These are phyloP conservation scores for Drosophila busckii DNA, from an alignment of 1,140 invertebrate genomes.

Conservation along the genomic window DNA sequence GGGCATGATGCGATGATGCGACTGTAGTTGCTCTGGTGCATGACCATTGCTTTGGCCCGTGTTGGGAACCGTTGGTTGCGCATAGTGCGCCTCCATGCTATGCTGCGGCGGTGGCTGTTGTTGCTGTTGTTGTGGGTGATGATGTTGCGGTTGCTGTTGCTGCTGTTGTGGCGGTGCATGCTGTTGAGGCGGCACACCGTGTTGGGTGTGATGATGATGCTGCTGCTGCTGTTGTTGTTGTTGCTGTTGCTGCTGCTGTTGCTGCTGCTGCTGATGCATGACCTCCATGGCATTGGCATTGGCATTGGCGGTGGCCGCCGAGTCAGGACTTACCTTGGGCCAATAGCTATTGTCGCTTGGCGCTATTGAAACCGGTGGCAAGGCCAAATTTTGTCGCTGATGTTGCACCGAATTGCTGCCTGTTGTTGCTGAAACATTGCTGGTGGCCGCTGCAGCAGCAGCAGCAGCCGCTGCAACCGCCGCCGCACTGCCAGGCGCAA, in stretches of 20 bases:
- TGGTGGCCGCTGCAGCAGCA: conserved; percentile 69
- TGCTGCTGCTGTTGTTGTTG: conserved; percentile 51
- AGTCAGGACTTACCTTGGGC: conserved; percentile 89
- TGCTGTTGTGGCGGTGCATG: conserved; percentile 58
- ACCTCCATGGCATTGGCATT: conserved; percentile 84
- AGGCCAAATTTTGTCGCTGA: conserved; percentile 58
- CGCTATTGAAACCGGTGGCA: conserved; percentile 68
- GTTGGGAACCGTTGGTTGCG: conserved; percentile 51
- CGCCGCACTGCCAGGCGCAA: conserved; percentile 75
- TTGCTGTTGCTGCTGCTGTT: conserved; percentile 74
- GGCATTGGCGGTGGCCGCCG: conserved; percentile 84
- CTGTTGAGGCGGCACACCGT: conserved; percentile 55
- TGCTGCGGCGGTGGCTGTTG: conserved; percentile 68
- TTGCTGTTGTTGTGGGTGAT: conserved; percentile 80
- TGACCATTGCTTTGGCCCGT: conserved; percentile 63
- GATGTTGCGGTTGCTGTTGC: conserved; percentile 80
- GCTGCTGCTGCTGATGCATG: conserved; percentile 84
- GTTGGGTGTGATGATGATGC: conserved; percentile 58
- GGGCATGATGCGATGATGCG: conserved; percentile 75
- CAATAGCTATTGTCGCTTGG: conserved; percentile 86
- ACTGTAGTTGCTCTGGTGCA: conserved; percentile 52
- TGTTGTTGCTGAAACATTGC: conserved; percentile 16
- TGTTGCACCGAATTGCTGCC: conserved; percentile 49
- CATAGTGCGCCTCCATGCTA: conserved; percentile 62
- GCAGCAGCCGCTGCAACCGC: conserved; percentile 25